phyloP scores from a whole-genome alignment of 2,888 invertebrate species.

The Drosophila cyrtoloma region DNA sequence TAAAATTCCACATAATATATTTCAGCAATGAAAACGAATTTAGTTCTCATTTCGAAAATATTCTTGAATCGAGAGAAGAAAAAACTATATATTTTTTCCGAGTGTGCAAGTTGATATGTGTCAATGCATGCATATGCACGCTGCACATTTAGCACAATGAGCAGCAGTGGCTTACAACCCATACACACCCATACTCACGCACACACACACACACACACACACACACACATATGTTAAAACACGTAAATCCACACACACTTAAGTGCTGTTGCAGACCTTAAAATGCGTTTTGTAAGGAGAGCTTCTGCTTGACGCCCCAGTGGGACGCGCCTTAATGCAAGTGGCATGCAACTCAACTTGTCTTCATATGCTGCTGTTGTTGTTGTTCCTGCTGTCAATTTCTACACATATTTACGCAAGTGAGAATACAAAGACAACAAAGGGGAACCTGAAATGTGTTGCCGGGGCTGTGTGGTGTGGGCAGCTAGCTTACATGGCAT shows the following conservation, averaged over 20 bases:
- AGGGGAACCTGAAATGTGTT: slow-evolving; percentile 5
- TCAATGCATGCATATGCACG: slow-evolving; percentile 6
- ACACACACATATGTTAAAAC: not conserved
- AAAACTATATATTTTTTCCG: not conserved
- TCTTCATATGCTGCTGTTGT: slow-evolving; percentile 5
- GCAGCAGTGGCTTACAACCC: slow-evolving; percentile 64
- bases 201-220: slow-evolving; percentile 19
- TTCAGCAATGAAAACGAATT: not conserved
- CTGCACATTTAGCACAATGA: slow-evolving; percentile 64
- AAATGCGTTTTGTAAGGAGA: slow-evolving; percentile 18
- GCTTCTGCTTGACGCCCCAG: slow-evolving; percentile 18
- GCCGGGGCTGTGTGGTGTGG: slow-evolving; percentile 27
- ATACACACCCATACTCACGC: slow-evolving; percentile 12
- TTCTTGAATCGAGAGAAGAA: not conserved
- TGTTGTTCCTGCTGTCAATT: slow-evolving; percentile 32
- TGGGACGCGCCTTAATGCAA: slow-evolving; percentile 16
- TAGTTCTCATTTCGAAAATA: not conserved
- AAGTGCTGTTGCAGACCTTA: slow-evolving; percentile 24
- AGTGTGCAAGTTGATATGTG: slow-evolving; percentile 13
- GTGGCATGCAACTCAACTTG: slow-evolving; percentile 37
- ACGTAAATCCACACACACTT: slow-evolving; percentile 17
- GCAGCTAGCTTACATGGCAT: slow-evolving; percentile 61
- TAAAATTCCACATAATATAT: not conserved
- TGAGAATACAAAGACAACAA: slow-evolving; percentile 44
- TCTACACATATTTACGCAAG: slow-evolving; percentile 57